These are phyloP conservation scores for Lepus europaeus DNA, from an alignment of 2,113 vertebrate genomes.

Conservation along the genomic window DNA sequence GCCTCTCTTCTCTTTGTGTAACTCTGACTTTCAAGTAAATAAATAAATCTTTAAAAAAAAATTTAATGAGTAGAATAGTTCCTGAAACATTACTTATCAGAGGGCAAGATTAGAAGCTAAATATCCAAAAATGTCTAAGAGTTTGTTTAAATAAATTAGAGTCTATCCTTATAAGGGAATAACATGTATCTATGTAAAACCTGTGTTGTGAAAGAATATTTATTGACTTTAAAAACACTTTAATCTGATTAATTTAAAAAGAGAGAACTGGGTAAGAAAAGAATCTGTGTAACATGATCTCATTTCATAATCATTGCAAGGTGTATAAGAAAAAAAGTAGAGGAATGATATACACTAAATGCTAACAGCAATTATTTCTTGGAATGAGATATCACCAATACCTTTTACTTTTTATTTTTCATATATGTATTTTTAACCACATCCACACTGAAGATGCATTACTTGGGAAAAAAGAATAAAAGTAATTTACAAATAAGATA, in stretches of 20 bases:
- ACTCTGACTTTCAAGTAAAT: too few relatives aligned
- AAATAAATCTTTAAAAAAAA: background rate
- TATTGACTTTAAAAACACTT: conserved; percentile 43
- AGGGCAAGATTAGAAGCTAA: background rate
- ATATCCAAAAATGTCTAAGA: background rate
- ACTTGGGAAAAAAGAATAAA: background rate
- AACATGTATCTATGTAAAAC: background rate
- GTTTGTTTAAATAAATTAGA: background rate
- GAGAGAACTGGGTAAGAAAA: conserved; percentile 11
- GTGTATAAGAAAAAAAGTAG: background rate
- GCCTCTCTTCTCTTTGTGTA: too few relatives aligned
- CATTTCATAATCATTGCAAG: conserved; percentile 40
- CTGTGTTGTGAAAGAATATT: background rate
- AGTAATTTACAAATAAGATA: background rate
- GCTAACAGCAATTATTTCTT: background rate
- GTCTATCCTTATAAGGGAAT: background rate
- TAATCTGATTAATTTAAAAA: background rate
- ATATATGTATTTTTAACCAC: background rate
- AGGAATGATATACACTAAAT: background rate
- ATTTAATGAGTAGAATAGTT: background rate
- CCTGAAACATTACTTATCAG: background rate
- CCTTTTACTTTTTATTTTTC: conserved; percentile 2
- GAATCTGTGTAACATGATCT: background rate
- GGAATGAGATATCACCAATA: background rate
- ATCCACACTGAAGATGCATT: background rate